Percentiles rank a stretch among this genome's conserved stretches.
Conservation (phyloP, 1,140 invertebrate genomes). For the Oryctes rhinoceros region DNA sequence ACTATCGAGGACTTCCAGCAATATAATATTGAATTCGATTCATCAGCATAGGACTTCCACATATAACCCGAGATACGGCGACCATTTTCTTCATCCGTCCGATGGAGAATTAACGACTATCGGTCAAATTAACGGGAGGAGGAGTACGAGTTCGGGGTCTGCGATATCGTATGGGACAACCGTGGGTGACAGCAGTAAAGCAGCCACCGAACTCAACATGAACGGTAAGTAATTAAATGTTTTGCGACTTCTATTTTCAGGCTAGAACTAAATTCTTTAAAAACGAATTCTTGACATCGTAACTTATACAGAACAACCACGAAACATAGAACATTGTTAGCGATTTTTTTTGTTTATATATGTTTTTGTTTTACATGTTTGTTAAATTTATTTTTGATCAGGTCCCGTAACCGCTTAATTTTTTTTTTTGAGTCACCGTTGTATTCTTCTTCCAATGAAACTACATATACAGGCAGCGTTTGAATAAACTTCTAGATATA, state of each 20-base stretch:
- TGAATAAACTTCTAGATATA: too few species aligned
- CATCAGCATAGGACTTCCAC: slow-evolving; percentile 79
- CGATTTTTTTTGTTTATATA: not conserved
- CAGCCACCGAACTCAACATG: slow-evolving; percentile 60
- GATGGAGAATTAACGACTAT: slow-evolving; percentile 64
- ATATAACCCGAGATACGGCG: slow-evolving; percentile 68
- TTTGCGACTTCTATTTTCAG: not conserved
- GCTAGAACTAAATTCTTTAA: too few species aligned
- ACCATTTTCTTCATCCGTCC: slow-evolving; percentile 73
- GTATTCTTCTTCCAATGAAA: too few species aligned
- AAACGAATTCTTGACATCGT: too few species aligned
- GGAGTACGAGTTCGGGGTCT: slow-evolving; percentile 59
- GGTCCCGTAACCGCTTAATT: too few species aligned
- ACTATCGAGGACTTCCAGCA: slow-evolving; percentile 80
- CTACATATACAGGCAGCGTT: too few species aligned
- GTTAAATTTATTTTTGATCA: too few species aligned
- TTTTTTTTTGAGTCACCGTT: too few species aligned
- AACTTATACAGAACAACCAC: too few species aligned
- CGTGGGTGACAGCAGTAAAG: slow-evolving; percentile 59
- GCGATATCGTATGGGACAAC: slow-evolving; percentile 58
- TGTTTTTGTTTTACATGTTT: too few species aligned
- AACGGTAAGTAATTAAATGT: slow-evolving; percentile 55
- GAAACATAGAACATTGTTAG: not conserved
- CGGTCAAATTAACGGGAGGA: slow-evolving; percentile 59
- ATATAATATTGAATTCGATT: slow-evolving; percentile 83